Percentiles rank a stretch among this genome's conserved stretches.
These are phyloP conservation scores for Papilio dardanus DNA, from an alignment of 1,140 invertebrate genomes.

Conservation along the genomic window DNA sequence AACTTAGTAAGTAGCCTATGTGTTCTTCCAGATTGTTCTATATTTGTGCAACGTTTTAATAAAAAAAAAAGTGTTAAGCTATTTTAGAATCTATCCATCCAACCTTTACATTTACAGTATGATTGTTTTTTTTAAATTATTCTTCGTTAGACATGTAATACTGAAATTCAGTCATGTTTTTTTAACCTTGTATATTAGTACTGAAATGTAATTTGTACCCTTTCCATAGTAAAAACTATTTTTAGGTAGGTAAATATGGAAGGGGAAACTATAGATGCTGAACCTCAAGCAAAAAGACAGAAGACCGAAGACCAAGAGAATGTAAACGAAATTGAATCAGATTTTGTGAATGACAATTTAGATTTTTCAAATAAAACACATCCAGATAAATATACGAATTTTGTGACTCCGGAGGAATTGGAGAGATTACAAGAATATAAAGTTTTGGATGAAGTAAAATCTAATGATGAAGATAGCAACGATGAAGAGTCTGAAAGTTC, in stretches of 20 bases:
- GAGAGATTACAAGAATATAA: conserved; percentile 85
- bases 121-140: too few species aligned
- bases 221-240: conserved; percentile 38
- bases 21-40: too few species aligned
- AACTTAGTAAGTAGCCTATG: too few species aligned
- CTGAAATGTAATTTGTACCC: not conserved
- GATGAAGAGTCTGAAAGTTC: conserved; percentile 67
- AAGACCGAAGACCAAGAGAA: conserved; percentile 42
- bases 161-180: too few species aligned
- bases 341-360: conserved; percentile 45
- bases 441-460: conserved; percentile 89
- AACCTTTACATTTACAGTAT: too few species aligned
- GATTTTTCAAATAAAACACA: conserved; percentile 37
- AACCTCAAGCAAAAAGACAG: conserved; percentile 50
- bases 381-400: conserved; percentile 60
- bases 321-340: conserved; percentile 38
- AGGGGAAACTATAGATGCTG: conserved; percentile 41
- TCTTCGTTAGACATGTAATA: too few species aligned
- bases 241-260: conserved; percentile 62
- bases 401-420: conserved; percentile 63
- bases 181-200: too few species aligned
- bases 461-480: conserved; percentile 83
- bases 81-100: too few species aligned
- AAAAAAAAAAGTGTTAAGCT: not conserved
- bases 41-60: too few species aligned